Evolutionary conservation across 2,888 invertebrate species (phyloP).

Genomic region (Noctua janthe): DNA sequence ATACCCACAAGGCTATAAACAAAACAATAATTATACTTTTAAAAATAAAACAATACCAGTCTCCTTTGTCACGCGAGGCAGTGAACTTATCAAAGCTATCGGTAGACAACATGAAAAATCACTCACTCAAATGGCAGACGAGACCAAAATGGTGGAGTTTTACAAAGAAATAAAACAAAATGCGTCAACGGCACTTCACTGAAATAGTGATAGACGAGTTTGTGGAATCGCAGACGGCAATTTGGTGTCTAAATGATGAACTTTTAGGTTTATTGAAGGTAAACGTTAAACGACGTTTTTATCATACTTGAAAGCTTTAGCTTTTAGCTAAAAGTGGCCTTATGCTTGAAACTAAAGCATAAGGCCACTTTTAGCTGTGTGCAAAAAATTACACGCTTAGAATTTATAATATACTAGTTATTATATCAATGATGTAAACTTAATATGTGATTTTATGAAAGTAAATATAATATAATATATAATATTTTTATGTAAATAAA

Average conservation of each 20-base stretch:
- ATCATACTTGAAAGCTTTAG: neutral
- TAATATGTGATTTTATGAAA: too few species aligned
- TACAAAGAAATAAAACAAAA: slow-evolving; percentile 61
- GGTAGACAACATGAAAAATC: slow-evolving; percentile 72
- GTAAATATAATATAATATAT: too few species aligned
- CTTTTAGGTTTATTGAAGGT: neutral
- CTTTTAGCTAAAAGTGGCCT: too few species aligned
- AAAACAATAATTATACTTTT: slow-evolving; percentile 13
- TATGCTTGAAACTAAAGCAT: neutral
- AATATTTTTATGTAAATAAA: too few species aligned
- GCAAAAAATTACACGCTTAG: neutral
- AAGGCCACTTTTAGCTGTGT: neutral
- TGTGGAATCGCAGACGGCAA: neutral
- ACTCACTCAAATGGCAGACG: slow-evolving; percentile 67
- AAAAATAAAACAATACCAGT: slow-evolving; percentile 36
- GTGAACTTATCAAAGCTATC: slow-evolving; percentile 55
- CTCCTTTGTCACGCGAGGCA: slow-evolving; percentile 14
- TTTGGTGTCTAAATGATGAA: slow-evolving; percentile 2
- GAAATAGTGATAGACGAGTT: slow-evolving; percentile 33
- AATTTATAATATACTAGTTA: too few species aligned
- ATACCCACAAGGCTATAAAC: neutral
- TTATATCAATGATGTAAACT: too few species aligned
- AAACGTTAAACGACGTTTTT: neutral
- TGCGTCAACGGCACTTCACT: slow-evolving; percentile 28
- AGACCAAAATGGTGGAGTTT: slow-evolving; percentile 56